These are phyloP conservation scores for Lycopodina hypogea DNA, from an alignment of 37 sponge, comb jelly and placozoan species.

Conservation along the genomic window DNA sequence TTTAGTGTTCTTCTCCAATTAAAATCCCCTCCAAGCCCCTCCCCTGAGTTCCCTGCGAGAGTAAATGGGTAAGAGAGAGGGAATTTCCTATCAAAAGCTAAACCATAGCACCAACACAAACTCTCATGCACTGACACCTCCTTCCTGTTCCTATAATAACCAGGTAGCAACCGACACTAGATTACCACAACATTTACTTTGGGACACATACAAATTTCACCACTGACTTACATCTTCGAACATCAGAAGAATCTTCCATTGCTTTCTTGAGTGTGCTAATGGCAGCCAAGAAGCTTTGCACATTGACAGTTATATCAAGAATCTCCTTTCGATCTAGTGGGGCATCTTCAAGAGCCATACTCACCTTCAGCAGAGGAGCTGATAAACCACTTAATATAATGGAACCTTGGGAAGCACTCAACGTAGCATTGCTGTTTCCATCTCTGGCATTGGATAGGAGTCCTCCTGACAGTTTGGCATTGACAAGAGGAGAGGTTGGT, in stretches of 20 bases:
- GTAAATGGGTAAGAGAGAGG: too few relatives aligned
- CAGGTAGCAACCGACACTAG: not conserved
- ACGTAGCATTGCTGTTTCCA: not conserved
- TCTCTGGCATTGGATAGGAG: not conserved
- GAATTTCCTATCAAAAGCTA: too few relatives aligned
- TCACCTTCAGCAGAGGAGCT: slow-evolving; percentile 17
- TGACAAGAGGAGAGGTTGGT: slow-evolving; percentile 31
- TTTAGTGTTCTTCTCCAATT: too few relatives aligned
- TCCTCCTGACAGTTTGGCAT: not conserved
- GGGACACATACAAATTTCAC: not conserved
- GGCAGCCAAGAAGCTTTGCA: slow-evolving; percentile 53
- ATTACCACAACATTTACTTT: not conserved
- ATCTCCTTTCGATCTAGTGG: slow-evolving; percentile 52
- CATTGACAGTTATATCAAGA: slow-evolving; percentile 58
- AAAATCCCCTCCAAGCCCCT: too few relatives aligned
- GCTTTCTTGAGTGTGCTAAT: slow-evolving; percentile 38
- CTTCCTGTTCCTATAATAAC: too few relatives aligned
- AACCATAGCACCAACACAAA: too few relatives aligned
- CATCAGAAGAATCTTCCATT: slow-evolving; percentile 24
- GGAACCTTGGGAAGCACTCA: not conserved
- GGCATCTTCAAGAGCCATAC: slow-evolving; percentile 33
- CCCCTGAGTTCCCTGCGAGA: too few relatives aligned
- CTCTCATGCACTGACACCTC: too few relatives aligned
- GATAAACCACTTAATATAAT: not conserved
- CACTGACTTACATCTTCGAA: not conserved